Conservation (phyloP, 2,797 vertebrate species). For the Artibeus jamaicensis region DNA sequence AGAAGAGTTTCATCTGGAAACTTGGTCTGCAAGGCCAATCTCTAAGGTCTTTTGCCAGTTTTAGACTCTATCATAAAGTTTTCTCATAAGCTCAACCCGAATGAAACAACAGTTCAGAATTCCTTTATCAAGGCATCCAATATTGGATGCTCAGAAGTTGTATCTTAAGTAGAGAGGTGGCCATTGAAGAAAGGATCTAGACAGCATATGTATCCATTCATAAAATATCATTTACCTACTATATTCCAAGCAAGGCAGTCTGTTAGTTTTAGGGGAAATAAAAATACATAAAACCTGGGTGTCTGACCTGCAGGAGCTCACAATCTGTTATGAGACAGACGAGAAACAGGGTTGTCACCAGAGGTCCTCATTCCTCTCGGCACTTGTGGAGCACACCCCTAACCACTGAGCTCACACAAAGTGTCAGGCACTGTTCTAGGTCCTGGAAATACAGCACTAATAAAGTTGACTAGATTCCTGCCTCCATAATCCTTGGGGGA, state of each 20-base stretch:
- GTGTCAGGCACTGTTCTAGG: not conserved
- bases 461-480: not conserved
- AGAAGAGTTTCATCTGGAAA: not conserved
- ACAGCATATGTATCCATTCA: not conserved
- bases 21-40: not conserved
- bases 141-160: not conserved
- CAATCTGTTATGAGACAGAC: not conserved
- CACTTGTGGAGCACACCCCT: not conserved
- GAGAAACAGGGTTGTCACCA: not conserved
- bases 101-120: not conserved
- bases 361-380: not conserved
- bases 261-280: not conserved
- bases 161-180: not conserved
- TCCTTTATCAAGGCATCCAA: not conserved
- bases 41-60: not conserved
- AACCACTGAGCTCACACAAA: not conserved
- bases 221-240: not conserved
- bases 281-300: not conserved
- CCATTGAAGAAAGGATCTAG: not conserved
- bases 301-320: not conserved
- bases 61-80: not conserved
- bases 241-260: not conserved
- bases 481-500: not conserved
- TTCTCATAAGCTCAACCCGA: not conserved
- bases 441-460: not conserved